These are phyloP conservation scores for Rhombomys opimus DNA, from an alignment of 2,113 vertebrate genomes.

Conservation along the genomic window DNA sequence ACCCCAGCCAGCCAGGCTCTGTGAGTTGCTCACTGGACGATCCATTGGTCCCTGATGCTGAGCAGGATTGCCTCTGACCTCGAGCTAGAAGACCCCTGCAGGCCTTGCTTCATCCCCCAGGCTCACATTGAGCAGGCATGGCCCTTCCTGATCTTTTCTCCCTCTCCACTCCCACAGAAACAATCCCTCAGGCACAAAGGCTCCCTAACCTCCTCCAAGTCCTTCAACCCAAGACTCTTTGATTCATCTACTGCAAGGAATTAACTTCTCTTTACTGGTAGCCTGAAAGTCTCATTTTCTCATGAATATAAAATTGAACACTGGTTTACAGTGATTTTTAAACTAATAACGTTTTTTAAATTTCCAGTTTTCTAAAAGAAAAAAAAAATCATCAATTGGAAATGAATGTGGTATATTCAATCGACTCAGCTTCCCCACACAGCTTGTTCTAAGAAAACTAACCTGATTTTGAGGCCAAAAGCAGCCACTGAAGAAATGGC, in stretches of 20 bases:
- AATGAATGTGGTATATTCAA: neutral
- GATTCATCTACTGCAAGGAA: conserved; percentile 78
- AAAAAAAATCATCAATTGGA: neutral
- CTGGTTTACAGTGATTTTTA: neutral
- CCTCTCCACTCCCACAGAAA: conserved; percentile 68
- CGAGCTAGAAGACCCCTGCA: conserved; percentile 42
- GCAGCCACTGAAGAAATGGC: neutral
- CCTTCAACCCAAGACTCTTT: conserved; percentile 65
- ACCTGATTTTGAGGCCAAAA: neutral
- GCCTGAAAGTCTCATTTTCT: conserved; percentile 69
- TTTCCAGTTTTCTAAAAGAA: neutral
- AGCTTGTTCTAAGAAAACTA: neutral
- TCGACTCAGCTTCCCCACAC: neutral
- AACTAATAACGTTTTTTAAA: conserved; percentile 13
- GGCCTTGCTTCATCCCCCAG: conserved; percentile 53
- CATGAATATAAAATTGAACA: conserved; percentile 63
- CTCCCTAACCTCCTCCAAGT: conserved; percentile 69
- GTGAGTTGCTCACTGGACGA: neutral
- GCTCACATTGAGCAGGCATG: conserved; percentile 23
- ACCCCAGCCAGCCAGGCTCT: neutral
- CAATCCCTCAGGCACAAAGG: conserved; percentile 79
- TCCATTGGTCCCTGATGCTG: neutral
- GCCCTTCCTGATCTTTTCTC: conserved; percentile 60
- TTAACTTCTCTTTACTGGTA: conserved; percentile 68
- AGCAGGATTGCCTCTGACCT: neutral